Evolutionary conservation across 2,113 vertebrate species (phyloP), one percentile per base, ranked within the genome.

Genomic region (Menidia beryllina): DNA sequence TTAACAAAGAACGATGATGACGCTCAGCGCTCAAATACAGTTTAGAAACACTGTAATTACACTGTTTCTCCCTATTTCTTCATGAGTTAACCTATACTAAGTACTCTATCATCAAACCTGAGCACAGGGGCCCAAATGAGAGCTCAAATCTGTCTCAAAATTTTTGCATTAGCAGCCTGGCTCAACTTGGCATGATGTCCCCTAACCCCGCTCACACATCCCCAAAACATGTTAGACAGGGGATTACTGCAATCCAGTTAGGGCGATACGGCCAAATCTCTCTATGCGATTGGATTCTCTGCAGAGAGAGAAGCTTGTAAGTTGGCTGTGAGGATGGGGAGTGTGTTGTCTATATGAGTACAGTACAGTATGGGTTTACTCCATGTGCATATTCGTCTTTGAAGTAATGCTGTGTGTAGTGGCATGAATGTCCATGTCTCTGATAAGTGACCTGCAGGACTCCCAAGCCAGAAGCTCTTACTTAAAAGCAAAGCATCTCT

Each of bases 231-330:
- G 89, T 88, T 81, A 85, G 84, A 85, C 84, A 83, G 80, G 74
- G 89, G 89, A 93, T 93, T 93, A 92, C 74, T 67, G 75, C 81
- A 92, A 93, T 93, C 91, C 91, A 92, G 89, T 93, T 91, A 93
- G 78, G 82, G 75, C 81, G 84, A 89, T 89, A 88, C 59, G 75
- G 86, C 85, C 83, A 89, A 90, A 90, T 88, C 87, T 87, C 88
- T 86, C 77, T 68, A 85, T 85, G 87, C 88, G 89, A 90, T 89
- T 92, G 88, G 85, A 89, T 89, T 90, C 87, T 85, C 83, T 63
- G 72, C 54, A 60, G 83, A 74, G 81, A 73, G 68, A 72, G 69
- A 68, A 51, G 63, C 77, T 60, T 67, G 65, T 41, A 69, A 72
- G 84, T 75, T 77, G 80, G 82, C 70, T 79, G 51, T 34, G 54